Conservation (phyloP, 2,113 vertebrate genomes). For the Thinocorus orbignyianus region DNA sequence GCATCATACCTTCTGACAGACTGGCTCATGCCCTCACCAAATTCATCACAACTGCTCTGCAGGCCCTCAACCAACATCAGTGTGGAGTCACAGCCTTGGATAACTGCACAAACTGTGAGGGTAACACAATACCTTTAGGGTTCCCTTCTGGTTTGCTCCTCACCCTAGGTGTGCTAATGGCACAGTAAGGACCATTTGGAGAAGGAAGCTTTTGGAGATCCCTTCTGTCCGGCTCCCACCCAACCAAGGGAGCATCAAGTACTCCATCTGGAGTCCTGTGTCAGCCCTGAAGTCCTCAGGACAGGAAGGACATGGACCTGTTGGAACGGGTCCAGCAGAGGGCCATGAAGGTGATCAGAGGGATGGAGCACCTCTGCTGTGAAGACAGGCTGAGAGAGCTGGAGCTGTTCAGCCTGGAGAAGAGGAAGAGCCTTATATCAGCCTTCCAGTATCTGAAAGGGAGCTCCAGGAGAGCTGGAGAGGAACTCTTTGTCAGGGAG, state of each 20-base stretch:
- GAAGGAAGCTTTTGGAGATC: neutral
- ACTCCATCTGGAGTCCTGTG: too few species aligned
- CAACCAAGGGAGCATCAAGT: neutral
- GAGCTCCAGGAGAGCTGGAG: too few species aligned
- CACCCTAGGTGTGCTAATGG: neutral
- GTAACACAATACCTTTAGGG: neutral
- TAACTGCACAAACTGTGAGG: neutral
- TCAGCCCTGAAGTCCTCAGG: too few species aligned
- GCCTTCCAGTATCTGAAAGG: too few species aligned
- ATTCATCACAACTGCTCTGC: neutral
- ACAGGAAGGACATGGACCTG: too few species aligned
- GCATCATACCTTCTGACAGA: fast-evolving
- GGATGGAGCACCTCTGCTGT: too few species aligned
- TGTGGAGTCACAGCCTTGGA: neutral
- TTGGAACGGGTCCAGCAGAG: too few species aligned
- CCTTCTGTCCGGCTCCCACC: neutral
- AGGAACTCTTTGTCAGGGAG: too few species aligned
- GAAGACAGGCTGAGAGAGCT: too few species aligned
- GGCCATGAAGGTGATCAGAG: too few species aligned
- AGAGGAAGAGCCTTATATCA: too few species aligned
- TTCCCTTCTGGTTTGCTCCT: neutral
- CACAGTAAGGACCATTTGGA: neutral
- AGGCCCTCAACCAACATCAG: neutral
- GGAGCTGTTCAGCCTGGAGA: too few species aligned
- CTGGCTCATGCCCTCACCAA: fast-evolving